Base-by-base conservation (phyloP, 2,888 invertebrate genomes). In the Pachydiplax longipennis region DNA sequence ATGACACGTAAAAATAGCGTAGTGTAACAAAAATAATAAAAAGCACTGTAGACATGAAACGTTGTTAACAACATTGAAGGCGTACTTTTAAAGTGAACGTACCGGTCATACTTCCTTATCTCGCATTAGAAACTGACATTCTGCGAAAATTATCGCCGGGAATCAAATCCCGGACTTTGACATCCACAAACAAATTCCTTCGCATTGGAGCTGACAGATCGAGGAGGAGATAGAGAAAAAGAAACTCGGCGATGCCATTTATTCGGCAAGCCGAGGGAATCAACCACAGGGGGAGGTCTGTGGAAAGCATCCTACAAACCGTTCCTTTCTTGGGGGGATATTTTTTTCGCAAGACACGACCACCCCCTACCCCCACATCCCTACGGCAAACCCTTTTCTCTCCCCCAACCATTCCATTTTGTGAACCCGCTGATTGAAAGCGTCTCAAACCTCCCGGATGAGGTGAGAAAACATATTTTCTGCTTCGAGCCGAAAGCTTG, bases 381-480 rank as follows among this genome's bases (percentile, higher is more conserved):
- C 40, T 18, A 81, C 81, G 35, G 22, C 37, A 25, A 73, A 3
- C 81, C 37, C 22, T 44, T 22, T 31, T 80, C 18, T 44, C 80
- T 80, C 25, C 31, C 80, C 13, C 35, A 13, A 13, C 87, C 35
- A 87, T 87, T 87, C 87, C 87, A 87, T 87, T 87, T 87, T 61
- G 53, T 18, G 87, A 87, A 87, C 87, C 37, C 61, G 87, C 61
- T 87, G 87, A 87, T 87, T 87, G 87, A 87, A 87, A 65, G 87
- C 87, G 87, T 87, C 87, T 87, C 61, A 87, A 87, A 87, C 87
- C 37, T 65, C 87, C 87, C 87, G 65, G 87, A 87, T 87, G 61
- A 87, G 87, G 87, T 87, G 87, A 58, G 61, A 87, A 87, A 87
- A 87, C 87, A 87, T 87, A 87, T 87, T 87, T 87, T 87, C 87